phyloP scores from a whole-genome alignment of 23 tunicate genomes.

The Diplosoma virens region DNA sequence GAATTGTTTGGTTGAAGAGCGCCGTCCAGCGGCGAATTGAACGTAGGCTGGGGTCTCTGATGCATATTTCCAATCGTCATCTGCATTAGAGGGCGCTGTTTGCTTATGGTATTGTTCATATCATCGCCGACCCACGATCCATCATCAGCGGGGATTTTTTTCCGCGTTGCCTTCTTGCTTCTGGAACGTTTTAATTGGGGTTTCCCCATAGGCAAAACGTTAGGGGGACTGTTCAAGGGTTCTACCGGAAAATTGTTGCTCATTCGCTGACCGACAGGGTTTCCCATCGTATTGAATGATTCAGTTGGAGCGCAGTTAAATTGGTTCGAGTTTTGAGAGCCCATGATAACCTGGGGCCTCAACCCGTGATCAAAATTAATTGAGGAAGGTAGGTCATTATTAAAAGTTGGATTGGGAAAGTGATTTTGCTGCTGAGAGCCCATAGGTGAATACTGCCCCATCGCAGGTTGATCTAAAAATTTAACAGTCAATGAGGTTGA shows the following conservation, averaged over 20 bases:
- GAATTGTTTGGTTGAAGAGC: background rate
- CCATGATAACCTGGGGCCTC: background rate
- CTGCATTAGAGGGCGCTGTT: constrained; percentile 38
- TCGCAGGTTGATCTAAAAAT: background rate
- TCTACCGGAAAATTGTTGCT: background rate
- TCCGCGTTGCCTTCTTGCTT: background rate
- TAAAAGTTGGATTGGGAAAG: background rate
- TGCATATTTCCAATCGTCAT: constrained; percentile 55
- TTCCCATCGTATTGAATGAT: background rate
- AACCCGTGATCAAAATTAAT: constrained; percentile 6
- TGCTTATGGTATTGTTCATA: background rate
- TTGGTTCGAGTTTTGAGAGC: background rate
- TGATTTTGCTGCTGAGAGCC: background rate
- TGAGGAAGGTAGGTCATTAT: background rate
- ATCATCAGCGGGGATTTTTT: constrained; percentile 3
- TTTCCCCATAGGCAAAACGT: constrained; percentile 1
- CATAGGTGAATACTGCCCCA: background rate
- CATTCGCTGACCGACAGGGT: background rate
- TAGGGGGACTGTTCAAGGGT: background rate
- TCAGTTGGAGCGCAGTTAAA: background rate
- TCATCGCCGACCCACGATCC: constrained; percentile 6
- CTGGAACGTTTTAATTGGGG: constrained; percentile 15
- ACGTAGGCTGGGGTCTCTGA: constrained; percentile 43
- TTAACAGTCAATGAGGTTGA: no score
- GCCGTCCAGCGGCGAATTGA: constrained; percentile 15